Conservation (phyloP, 2,888 invertebrate genomes). For the Platypus cylindrus region DNA sequence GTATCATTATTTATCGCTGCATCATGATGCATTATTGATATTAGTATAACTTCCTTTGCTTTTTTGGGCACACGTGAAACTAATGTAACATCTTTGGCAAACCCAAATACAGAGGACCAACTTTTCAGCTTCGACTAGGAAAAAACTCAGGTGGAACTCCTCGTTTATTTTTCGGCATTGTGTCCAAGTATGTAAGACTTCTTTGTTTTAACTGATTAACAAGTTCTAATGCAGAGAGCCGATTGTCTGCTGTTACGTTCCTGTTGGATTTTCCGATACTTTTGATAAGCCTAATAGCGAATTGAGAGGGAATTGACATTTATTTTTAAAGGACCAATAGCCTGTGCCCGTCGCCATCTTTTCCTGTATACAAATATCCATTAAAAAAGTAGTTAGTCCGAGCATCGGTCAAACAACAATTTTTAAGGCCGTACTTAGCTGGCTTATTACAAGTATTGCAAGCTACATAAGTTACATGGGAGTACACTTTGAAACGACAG, state of each 20-base stretch:
- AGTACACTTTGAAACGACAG: too few species aligned
- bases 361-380: too few species aligned
- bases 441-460: too few species aligned
- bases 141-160: neutral
- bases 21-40: too few species aligned
- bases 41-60: neutral
- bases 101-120: neutral
- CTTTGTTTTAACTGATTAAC: neutral
- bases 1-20: too few species aligned
- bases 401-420: too few species aligned
- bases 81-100: too few species aligned
- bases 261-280: neutral
- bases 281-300: neutral
- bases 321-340: too few species aligned
- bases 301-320: neutral
- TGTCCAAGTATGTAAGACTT: neutral
- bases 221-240: neutral
- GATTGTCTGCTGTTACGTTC: neutral
- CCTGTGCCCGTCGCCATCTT: too few species aligned
- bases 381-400: too few species aligned
- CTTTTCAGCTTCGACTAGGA: neutral
- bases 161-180: neutral
- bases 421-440: too few species aligned
- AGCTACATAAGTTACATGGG: too few species aligned
- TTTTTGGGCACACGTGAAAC: neutral